Percentiles rank a stretch among this genome's conserved stretches.
phyloP scores from a whole-genome alignment of 2,888 invertebrate genomes.

The Prenolepis imparis region DNA sequence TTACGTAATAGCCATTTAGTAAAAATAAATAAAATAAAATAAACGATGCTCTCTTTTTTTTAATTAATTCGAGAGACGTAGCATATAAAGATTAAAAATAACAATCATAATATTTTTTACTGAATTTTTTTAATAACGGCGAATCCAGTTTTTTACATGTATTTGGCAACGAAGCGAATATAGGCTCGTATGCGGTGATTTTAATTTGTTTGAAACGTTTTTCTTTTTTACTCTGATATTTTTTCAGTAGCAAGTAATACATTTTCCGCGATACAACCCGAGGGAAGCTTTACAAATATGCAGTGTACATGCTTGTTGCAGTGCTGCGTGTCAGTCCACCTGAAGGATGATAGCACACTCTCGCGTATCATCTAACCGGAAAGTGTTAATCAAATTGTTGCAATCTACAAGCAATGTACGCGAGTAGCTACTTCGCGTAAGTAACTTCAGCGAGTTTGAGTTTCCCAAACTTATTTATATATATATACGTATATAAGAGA shows the following conservation, averaged over 20 bases:
- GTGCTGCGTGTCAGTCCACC: neutral
- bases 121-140: neutral
- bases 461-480: constrained; percentile 34
- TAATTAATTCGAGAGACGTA: neutral
- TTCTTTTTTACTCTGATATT: neutral
- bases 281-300: constrained; percentile 20
- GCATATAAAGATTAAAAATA: constrained; percentile 2
- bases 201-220: constrained; percentile 1
- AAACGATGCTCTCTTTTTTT: neutral
- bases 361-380: neutral
- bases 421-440: constrained; percentile 26
- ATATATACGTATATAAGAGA: constrained; percentile 4
- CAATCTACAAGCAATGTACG: constrained; percentile 32
- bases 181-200: neutral
- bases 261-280: neutral
- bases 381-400: constrained; percentile 48
- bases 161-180: neutral
- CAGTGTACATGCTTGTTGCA: neutral
- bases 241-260: constrained; percentile 1
- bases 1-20: neutral
- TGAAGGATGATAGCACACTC: neutral
- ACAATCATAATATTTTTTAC: neutral
- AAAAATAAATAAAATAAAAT: neutral
- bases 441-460: constrained; percentile 7
- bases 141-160: neutral